Evolutionary conservation across 92 coral and sea anemone species (phyloP), one percentile per base, ranked within the genome.

Genomic region (Paragorgia papillata): DNA sequence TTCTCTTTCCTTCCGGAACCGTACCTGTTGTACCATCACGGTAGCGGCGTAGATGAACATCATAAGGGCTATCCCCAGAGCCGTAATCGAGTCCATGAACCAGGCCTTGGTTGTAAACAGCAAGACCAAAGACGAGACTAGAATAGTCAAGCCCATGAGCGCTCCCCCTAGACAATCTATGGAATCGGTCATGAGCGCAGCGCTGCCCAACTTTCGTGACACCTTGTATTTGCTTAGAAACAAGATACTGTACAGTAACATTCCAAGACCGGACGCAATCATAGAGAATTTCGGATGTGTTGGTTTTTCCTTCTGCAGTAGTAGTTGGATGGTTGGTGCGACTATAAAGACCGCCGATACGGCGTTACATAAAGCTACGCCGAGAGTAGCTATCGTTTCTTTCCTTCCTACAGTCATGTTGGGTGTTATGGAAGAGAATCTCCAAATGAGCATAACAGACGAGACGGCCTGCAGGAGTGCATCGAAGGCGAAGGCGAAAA

Each of bases 401-500:
- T 49, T 69, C 28, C 46, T 31, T 12, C 54, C 76, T 44, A 51
- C 14, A 29, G 41, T 69, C 9, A 69, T 39, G 34, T 27, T 29
- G 27, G 76, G 20, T 3, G 4, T 69, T 49, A 28, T 43, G 21
- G 61, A 25, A 43, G 76, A 48, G 54, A 69, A 69, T 51, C 76
- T 48, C 76, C 76, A 69, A 21, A 69, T 69, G 40, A 69, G 54
- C 61, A 69, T 26, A 4, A 48, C 5, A 7, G 76, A 49, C 18
- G 76, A 69, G 32, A 69, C 21, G 20, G 61, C 76, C 19, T 69
- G 76, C 51, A 69, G 62, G 18, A 69, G 44, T 1, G 76, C 76
- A 17, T 69, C 76, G 20, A 69, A 69, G 44, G 76, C 76, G 34
- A 49, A 69, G 32, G 76, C 76, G 15, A 69, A 69, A 43, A 69